Base-by-base conservation (phyloP, 1,140 invertebrate species). In the Meloidogyne floridensis region DNA sequence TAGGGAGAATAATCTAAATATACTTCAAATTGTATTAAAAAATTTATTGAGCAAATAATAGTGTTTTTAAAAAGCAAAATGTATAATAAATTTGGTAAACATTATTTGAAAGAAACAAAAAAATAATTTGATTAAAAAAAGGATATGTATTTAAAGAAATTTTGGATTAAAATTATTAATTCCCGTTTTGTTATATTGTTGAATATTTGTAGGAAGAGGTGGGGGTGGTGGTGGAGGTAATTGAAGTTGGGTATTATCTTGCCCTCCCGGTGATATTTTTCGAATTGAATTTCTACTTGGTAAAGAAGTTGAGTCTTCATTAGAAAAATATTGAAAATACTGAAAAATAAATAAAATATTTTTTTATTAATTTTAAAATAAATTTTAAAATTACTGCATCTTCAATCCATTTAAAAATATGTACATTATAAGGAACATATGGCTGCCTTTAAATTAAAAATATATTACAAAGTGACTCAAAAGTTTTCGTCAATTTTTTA, bases 381-480 rank as follows among this genome's bases (percentile, higher is more conserved):
- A 18, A n/a, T n/a, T 32, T 32, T 32, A 32, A 65, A 65, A 59
- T 15, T 65, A 86, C 86, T 77, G 81, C 81, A 71, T 87, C 87
- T 82, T 87, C 87, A 47, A 89, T 89, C 89, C 89, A 89, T 71
- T 82, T 87, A 47, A 89, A 87, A 51, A 89, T 85, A 75, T 90
- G 87, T 54, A 89, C 89, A 75, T 90, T 90, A 47, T 87, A 88
- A 3, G 88, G 89, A 11, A 90, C 89, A 75, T 86, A 89, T 13
- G 89, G 89, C 78, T 90, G 88, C 9, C 87, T 65, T 5, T 71
- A 71, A 13, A 79, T 47, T 13, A 71, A 42, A 42, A 54, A 7
- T 15, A 76, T 47, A 70, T 32, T 32, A 32, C 32, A 32, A 32
- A 32, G 32, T 32, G 32, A 32, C 32, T 32, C 32, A 32, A 32